Conservation (phyloP, 1,140 invertebrate genomes). For the Drosophila trapezifrons region DNA sequence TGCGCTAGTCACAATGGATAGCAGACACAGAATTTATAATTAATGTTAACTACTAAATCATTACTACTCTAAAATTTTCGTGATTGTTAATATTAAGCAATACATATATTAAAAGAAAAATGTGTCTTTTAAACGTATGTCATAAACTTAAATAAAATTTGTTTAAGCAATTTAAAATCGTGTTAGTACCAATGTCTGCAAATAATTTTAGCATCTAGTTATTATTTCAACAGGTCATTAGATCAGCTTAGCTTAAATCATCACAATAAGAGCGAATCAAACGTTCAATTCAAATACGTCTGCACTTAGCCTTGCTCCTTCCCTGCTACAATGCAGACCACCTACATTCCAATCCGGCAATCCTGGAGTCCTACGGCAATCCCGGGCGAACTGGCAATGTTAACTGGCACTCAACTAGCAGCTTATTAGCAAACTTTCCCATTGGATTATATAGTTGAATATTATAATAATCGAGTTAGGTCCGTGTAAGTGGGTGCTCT, state of each 20-base stretch:
- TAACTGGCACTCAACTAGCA: conserved; percentile 73
- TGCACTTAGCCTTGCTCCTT: conserved; percentile 16
- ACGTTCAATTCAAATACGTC: conserved; percentile 15
- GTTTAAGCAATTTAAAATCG: too few relatives aligned
- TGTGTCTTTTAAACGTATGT: too few relatives aligned
- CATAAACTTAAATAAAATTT: too few relatives aligned
- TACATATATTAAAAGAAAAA: too few relatives aligned
- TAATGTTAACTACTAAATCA: too few relatives aligned
- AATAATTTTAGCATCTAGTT: background rate
- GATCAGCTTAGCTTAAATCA: conserved; percentile 8
- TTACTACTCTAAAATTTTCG: too few relatives aligned
- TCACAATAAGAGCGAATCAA: conserved; percentile 22
- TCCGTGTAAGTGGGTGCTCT: conserved; percentile 47
- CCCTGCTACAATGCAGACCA: conserved; percentile 15
- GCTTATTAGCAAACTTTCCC: conserved; percentile 79
- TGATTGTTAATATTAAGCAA: too few relatives aligned
- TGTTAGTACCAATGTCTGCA: background rate
- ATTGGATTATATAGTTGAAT: conserved; percentile 80
- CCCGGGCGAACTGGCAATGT: conserved; percentile 44
- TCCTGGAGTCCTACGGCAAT: conserved; percentile 34
- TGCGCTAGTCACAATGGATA: too few relatives aligned
- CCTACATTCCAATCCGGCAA: conserved; percentile 22
- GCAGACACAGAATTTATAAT: too few relatives aligned
- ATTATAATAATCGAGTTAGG: conserved; percentile 81
- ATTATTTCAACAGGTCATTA: background rate